These are phyloP conservation scores for Lithophane semibrunnea DNA, from an alignment of 2,888 invertebrate genomes.

Conservation along the genomic window DNA sequence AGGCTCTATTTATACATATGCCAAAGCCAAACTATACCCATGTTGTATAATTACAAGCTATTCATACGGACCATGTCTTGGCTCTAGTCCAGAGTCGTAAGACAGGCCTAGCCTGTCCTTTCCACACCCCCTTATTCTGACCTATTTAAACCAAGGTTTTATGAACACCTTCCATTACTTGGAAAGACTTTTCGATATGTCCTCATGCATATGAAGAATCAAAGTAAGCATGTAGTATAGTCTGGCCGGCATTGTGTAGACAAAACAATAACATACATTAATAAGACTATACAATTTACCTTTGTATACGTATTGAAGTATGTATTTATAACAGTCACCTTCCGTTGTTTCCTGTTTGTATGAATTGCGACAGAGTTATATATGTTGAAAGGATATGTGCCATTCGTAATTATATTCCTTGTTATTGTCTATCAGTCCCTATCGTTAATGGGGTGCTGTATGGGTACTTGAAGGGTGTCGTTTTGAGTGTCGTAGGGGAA, in stretches of 20 bases:
- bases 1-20: conserved; percentile 15
- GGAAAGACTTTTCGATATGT: background rate
- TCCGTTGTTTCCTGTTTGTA: conserved; percentile 49
- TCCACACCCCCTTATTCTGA: conserved; percentile 30
- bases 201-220: background rate
- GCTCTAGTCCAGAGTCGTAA: conserved; percentile 42
- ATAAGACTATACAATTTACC: conserved; percentile 18
- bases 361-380: conserved; percentile 1
- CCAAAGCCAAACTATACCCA: conserved; percentile 38
- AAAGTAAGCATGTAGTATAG: conserved; percentile 3
- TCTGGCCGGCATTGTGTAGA: conserved; percentile 37
- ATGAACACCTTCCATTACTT: background rate
- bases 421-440: conserved; percentile 29
- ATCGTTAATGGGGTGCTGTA: conserved; percentile 1
- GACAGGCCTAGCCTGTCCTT: conserved; percentile 9
- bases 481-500: conserved; percentile 37
- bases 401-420: conserved; percentile 48
- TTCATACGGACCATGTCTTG: conserved; percentile 48
- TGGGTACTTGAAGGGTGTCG: conserved; percentile 37
- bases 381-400: conserved; percentile 35
- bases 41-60: conserved; percentile 36
- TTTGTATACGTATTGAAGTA: conserved; percentile 3
- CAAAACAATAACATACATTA: conserved; percentile 50
- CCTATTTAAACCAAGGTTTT: conserved; percentile 26
- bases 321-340: conserved; percentile 35